Evolutionary conservation across 2,797 vertebrate genomes (phyloP).

Genomic region (Caiman crocodilus): DNA sequence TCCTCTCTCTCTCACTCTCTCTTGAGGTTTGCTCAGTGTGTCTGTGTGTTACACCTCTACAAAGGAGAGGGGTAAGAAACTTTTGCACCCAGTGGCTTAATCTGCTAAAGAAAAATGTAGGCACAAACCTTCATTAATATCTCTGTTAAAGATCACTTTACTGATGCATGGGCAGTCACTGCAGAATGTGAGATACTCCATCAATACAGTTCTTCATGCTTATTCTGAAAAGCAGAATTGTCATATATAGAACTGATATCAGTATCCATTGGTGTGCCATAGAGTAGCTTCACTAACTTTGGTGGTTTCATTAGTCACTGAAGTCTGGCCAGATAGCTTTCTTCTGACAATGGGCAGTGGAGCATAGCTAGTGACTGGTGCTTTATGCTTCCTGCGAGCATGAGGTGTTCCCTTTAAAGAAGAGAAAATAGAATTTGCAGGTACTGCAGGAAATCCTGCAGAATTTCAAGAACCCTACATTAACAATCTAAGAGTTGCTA

Average conservation of each 20-base stretch:
- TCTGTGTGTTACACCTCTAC: not conserved
- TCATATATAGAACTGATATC: not conserved
- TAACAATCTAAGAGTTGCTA: not conserved
- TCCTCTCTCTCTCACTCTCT: not conserved
- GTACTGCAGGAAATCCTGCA: not conserved
- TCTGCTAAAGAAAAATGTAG: not conserved
- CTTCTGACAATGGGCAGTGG: not conserved
- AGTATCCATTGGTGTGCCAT: not conserved
- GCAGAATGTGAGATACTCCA: not conserved
- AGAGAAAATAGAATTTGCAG: slow-evolving; percentile 10
- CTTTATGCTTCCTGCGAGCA: not conserved
- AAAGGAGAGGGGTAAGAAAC: not conserved
- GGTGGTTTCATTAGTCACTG: not conserved
- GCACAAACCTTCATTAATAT: not conserved
- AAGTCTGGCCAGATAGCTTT: not conserved
- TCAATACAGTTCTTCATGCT: not conserved
- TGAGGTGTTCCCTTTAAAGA: slow-evolving; percentile 12
- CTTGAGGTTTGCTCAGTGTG: not conserved
- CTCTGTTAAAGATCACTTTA: not conserved
- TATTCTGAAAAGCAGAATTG: not conserved
- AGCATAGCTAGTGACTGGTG: not conserved
- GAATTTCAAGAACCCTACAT: not conserved
- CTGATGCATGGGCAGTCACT: not conserved
- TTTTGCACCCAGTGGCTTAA: not conserved
- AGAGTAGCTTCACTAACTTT: not conserved